Conservation (phyloP, 2,797 vertebrate species). For the Gallirallus australis region DNA sequence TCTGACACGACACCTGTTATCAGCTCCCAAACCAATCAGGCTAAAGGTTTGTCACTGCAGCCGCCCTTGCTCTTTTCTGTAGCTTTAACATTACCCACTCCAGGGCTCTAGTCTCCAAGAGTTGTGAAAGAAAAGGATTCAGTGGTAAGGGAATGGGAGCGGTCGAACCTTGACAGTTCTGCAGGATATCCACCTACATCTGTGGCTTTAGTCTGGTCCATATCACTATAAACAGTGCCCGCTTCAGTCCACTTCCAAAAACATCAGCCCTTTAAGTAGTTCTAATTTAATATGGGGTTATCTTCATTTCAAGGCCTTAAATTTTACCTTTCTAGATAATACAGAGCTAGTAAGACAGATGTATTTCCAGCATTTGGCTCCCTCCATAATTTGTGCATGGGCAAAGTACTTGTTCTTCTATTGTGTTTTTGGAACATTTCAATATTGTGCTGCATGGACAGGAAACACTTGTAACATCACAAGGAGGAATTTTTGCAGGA, state of each 20-base stretch:
- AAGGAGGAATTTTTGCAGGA: slow-evolving; percentile 22
- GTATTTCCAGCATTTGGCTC: not conserved
- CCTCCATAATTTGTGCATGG: fast-evolving
- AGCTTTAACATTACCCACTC: not conserved
- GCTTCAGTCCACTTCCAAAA: not conserved
- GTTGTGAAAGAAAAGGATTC: not conserved
- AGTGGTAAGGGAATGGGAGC: not conserved
- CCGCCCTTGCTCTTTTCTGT: not conserved
- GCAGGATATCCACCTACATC: not conserved
- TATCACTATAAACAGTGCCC: not conserved
- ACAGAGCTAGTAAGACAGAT: not conserved
- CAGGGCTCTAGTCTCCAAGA: not conserved
- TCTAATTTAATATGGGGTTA: not conserved
- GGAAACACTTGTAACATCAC: slow-evolving; percentile 29
- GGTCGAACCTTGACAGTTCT: not conserved
- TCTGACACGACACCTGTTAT: not conserved
- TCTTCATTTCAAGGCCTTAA: not conserved
- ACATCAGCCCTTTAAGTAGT: not conserved
- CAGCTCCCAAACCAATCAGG: not conserved
- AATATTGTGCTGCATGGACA: not conserved
- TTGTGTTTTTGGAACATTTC: not conserved
- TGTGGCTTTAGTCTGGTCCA: not conserved
- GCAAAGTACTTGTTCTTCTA: not conserved
- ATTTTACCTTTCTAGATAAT: not conserved
- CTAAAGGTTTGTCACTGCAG: not conserved